Percentiles rank a stretch among this genome's conserved stretches.
phyloP scores from a whole-genome alignment of 2,797 vertebrate species.

The Aldrovandia affinis region DNA sequence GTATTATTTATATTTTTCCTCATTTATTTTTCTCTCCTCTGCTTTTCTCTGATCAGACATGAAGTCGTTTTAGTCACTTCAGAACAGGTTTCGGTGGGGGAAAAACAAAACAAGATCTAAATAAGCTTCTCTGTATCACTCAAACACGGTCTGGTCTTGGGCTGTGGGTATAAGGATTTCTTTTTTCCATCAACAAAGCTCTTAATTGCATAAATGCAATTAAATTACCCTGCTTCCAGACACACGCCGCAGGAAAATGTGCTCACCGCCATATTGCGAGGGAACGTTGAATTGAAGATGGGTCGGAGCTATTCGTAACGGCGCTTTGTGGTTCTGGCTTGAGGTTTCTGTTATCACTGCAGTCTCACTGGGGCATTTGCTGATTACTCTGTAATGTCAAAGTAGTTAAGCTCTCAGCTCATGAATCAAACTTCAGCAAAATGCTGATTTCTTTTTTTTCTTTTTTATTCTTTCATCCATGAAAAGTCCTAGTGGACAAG shows the following conservation, averaged over 20 bases:
- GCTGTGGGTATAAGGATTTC: background rate
- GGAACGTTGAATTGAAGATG: slow-evolving; percentile 6
- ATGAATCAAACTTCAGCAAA: slow-evolving; percentile 21
- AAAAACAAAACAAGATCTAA: background rate
- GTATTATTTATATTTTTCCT: background rate
- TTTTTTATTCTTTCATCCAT: slow-evolving; percentile 8
- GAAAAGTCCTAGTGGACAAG: slow-evolving; percentile 21
- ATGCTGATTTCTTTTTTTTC: background rate
- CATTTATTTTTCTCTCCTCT: background rate
- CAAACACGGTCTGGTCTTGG: background rate
- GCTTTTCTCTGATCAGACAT: slow-evolving; percentile 13
- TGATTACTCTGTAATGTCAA: background rate
- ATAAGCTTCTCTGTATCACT: background rate
- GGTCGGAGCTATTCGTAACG: background rate
- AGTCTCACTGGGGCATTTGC: slow-evolving; percentile 11
- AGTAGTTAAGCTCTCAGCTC: slow-evolving; percentile 14
- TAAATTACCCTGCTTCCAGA: background rate
- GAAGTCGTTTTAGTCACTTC: background rate
- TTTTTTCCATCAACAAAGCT: slow-evolving; percentile 15
- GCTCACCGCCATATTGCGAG: background rate
- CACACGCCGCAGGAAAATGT: background rate
- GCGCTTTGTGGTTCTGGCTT: background rate
- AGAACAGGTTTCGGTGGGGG: background rate
- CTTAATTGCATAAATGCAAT: slow-evolving; percentile 3
- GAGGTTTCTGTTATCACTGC: background rate